A percentile compares a stretch with the other conserved stretches of the same genome.
Conservation (phyloP, 2,888 invertebrate species). For the Trisateles emortualis region DNA sequence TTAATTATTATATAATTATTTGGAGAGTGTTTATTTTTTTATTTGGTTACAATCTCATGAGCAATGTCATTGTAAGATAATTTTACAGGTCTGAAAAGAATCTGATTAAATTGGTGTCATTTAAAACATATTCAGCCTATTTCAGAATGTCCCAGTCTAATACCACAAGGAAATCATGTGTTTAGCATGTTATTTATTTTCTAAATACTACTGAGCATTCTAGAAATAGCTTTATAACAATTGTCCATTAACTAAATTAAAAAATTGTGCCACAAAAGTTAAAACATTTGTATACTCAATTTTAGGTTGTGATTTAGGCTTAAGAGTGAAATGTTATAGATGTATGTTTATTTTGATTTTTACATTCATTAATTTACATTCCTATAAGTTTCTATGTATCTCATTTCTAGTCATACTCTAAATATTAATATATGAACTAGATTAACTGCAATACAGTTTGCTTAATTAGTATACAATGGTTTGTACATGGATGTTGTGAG, state of each 20-base stretch:
- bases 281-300: slow-evolving; percentile 60
- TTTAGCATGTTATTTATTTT: too few species aligned
- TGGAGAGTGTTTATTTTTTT: slow-evolving; percentile 10
- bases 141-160: neutral
- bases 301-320: slow-evolving; percentile 80
- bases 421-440: slow-evolving; percentile 43
- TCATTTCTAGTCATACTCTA: slow-evolving; percentile 66
- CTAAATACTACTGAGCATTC: too few species aligned
- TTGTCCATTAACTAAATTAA: slow-evolving; percentile 15
- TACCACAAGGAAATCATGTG: too few species aligned
- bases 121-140: neutral
- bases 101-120: slow-evolving; percentile 1
- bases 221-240: neutral
- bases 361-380: slow-evolving; percentile 48
- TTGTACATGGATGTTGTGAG: slow-evolving; percentile 65
- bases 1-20: slow-evolving; percentile 37
- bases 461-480: slow-evolving; percentile 46
- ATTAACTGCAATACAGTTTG: slow-evolving; percentile 85
- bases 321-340: slow-evolving; percentile 53
- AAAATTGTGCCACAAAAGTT: slow-evolving; percentile 56
- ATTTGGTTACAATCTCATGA: slow-evolving; percentile 28
- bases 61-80: slow-evolving; percentile 9
- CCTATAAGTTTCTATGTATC: slow-evolving; percentile 44
- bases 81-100: neutral
- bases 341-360: slow-evolving; percentile 36